Conservation (phyloP, 2,888 invertebrate species). For the Dicranocentrus wangi region DNA sequence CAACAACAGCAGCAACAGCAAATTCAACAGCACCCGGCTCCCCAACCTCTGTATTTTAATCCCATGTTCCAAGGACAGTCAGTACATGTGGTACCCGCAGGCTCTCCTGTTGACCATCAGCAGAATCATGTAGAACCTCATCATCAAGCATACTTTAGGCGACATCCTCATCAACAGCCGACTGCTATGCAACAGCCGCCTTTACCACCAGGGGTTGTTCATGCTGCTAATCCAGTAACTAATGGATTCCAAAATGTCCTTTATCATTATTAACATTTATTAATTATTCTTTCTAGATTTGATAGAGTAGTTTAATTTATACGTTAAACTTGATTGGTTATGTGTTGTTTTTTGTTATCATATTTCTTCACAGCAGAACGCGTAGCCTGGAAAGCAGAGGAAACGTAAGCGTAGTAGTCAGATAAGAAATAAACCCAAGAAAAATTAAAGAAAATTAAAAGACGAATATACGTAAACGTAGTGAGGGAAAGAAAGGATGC, state of each 20-base stretch:
- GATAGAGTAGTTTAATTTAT: slow-evolving; percentile 58
- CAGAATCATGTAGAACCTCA: slow-evolving; percentile 65
- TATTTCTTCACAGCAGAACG: slow-evolving; percentile 61
- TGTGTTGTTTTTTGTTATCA: slow-evolving; percentile 47
- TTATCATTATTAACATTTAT: slow-evolving; percentile 71
- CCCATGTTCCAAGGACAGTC: slow-evolving; percentile 65
- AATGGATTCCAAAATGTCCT: slow-evolving; percentile 72
- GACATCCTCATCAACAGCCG: slow-evolving; percentile 66
- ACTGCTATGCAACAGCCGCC: slow-evolving; percentile 65
- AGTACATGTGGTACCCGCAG: slow-evolving; percentile 66
- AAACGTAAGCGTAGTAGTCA: slow-evolving; percentile 58
- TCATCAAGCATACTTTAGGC: slow-evolving; percentile 60
- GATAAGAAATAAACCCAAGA: slow-evolving; percentile 51
- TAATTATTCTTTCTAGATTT: slow-evolving; percentile 59
- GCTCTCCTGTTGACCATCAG: slow-evolving; percentile 59
- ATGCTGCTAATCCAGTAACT: slow-evolving; percentile 66
- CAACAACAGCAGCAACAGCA: slow-evolving; percentile 69
- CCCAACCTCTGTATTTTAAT: slow-evolving; percentile 62
- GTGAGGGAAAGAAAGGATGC: slow-evolving; percentile 37
- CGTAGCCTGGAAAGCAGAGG: slow-evolving; percentile 60
- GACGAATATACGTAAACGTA: slow-evolving; percentile 46
- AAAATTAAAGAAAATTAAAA: slow-evolving; percentile 51
- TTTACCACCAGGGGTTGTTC: slow-evolving; percentile 62
- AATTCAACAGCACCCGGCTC: slow-evolving; percentile 62
- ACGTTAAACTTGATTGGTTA: slow-evolving; percentile 45